Base-by-base conservation (phyloP, 2,888 invertebrate genomes). In the Tetragnatha montana region DNA sequence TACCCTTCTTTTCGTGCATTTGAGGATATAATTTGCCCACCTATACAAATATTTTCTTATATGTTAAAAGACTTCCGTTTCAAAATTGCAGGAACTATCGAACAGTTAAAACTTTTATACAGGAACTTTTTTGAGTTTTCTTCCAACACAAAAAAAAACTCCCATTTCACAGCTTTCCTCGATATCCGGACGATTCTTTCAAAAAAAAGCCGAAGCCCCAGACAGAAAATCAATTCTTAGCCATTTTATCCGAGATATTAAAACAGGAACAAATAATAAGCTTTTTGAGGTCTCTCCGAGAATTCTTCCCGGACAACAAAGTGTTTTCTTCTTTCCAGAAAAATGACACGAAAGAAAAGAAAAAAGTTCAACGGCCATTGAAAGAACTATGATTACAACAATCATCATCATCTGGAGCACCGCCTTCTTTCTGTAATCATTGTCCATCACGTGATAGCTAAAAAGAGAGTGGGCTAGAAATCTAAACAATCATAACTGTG, bases 341-440 rank as follows among this genome's bases (percentile, higher is more conserved):
- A 76, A 76, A n/a, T 50, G 21, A 14, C 76, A 8, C 7, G 3
- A n/a, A 21, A 8, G 8, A 76, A 50, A 76, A 49, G 47, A 76
- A 17, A 60, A 76, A 49, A 49, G 17, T 76, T 76, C 76, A 10
- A 49, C 50, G 47, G 50, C 76, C 76, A 76, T 76, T 50, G 50
- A 76, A 76, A 76, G 50, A 19, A 49, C 76, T 50, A 76, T 76
- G 76, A 76, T 76, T 76, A 76, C 76, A 49, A 76, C 76, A 76
- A 76, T 76, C 76, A 76, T 76, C 76, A 76, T 76, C 76, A 76
- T 50, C 76, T 49, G 19, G 19, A 49, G 19, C 12, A 22, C 10
- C 49, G 35, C 17, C 35, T 35, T 17, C 74, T 50, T 76, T n/a
- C 50, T 50, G 76, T 76, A 76, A 76, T 76, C 76, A 76, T 76